Evolutionary conservation across 2,888 invertebrate genomes (phyloP).

Genomic region (Coenonympha arcania): DNA sequence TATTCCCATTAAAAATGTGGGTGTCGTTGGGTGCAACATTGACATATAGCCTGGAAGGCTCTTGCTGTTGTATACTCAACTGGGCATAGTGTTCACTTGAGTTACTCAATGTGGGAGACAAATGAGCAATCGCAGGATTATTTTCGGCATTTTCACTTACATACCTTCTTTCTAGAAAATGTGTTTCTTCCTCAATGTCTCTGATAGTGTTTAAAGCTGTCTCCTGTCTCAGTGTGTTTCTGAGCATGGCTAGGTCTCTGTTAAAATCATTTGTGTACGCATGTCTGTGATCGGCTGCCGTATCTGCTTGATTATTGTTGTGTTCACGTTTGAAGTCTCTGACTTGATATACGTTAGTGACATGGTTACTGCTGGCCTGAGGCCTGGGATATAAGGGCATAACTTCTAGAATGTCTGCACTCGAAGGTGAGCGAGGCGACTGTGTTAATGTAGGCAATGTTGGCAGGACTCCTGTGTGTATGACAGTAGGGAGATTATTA

Average conservation of each 20-base stretch:
- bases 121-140: conserved; percentile 30
- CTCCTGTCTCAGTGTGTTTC: conserved; percentile 54
- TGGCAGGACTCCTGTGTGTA: conserved; percentile 37
- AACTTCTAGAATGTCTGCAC: conserved; percentile 71
- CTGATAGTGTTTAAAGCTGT: conserved; percentile 52
- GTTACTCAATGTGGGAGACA: conserved; percentile 63
- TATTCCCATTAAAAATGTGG: conserved; percentile 37
- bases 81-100: conserved; percentile 69
- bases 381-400: conserved; percentile 67
- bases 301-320: conserved; percentile 62
- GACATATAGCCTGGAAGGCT: conserved; percentile 57
- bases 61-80: conserved; percentile 57
- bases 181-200: conserved; percentile 62
- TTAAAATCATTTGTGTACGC: conserved; percentile 64
- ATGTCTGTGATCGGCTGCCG: conserved; percentile 43
- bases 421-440: conserved; percentile 70
- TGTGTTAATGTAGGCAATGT: conserved; percentile 43
- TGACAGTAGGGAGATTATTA: conserved; percentile 41
- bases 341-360: conserved; percentile 73
- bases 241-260: conserved; percentile 60
- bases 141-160: conserved; percentile 41
- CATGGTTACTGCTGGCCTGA: conserved; percentile 52
- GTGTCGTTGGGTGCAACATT: conserved; percentile 56
- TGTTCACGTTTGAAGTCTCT: conserved; percentile 72
- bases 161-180: conserved; percentile 52